Percentiles rank a stretch among this genome's conserved stretches.
Evolutionary conservation across 2,113 vertebrate species (phyloP).

Genomic region (Alectura lathami): DNA sequence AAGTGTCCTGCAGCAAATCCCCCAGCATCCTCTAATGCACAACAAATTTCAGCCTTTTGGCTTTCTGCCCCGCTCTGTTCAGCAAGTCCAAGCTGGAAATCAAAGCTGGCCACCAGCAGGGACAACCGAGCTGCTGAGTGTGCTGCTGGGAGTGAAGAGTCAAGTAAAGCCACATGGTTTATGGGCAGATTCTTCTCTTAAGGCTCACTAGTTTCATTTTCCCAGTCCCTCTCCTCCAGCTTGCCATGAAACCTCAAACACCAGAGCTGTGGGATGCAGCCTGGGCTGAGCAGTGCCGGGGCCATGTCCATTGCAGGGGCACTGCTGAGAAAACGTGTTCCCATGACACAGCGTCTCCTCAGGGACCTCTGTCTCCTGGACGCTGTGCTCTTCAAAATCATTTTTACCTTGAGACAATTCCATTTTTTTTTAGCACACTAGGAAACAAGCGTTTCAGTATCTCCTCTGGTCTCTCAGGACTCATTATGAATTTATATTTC

Average conservation of each 20-base stretch:
- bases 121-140: not conserved
- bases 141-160: not conserved
- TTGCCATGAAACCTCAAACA: not conserved
- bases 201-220: not conserved
- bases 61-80: not conserved
- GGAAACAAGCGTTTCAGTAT: not conserved
- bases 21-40: not conserved
- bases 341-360: not conserved
- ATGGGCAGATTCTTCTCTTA: not conserved
- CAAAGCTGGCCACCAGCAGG: not conserved
- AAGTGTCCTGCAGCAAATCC: not conserved
- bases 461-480: not conserved
- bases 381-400: not conserved
- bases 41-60: not conserved
- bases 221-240: not conserved
- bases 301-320: accelerated
- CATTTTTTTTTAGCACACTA: not conserved
- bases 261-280: not conserved
- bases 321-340: not conserved
- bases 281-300: not conserved
- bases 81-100: not conserved
- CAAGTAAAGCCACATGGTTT: not conserved
- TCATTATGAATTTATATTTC: conserved; percentile 9
- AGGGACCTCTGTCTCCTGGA: not conserved
- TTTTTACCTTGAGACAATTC: conserved; percentile 19